Percentiles rank a stretch among this genome's conserved stretches.
Evolutionary conservation across 2,113 vertebrate genomes (phyloP).

Genomic region (Centropristis striata): DNA sequence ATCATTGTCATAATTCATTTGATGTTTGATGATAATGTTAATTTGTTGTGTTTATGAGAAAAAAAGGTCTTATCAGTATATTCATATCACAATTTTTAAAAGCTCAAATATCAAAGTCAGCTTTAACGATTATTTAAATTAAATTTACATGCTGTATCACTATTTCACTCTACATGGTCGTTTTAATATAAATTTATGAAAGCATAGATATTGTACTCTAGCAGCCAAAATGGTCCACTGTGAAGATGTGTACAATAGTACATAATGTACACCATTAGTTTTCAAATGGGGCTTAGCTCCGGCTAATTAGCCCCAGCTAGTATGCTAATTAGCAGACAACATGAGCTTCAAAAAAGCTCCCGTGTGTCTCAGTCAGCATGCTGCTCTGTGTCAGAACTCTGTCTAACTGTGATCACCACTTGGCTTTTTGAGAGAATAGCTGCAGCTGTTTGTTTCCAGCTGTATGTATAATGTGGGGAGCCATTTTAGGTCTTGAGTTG

Average conservation of each 20-base stretch:
- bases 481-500: slow-evolving; percentile 44
- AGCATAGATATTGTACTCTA: neutral
- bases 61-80: neutral
- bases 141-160: neutral
- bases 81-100: neutral
- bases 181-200: too few relatives aligned
- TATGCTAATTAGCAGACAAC: slow-evolving; percentile 38
- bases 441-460: slow-evolving; percentile 6
- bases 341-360: slow-evolving; percentile 35
- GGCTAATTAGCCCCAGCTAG: slow-evolving; percentile 31
- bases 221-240: neutral
- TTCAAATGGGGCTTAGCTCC: neutral
- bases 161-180: neutral
- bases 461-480: neutral
- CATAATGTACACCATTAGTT: neutral
- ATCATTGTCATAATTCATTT: neutral
- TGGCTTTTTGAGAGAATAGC: neutral
- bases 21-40: too few relatives aligned
- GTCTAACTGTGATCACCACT: slow-evolving; percentile 11
- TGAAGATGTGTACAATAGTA: neutral
- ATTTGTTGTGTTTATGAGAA: neutral
- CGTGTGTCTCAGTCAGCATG: neutral
- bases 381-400: slow-evolving; percentile 11
- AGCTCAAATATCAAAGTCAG: neutral
- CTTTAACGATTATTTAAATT: neutral